Conservation (phyloP, 2,113 vertebrate species). For the Origma solitaria region DNA sequence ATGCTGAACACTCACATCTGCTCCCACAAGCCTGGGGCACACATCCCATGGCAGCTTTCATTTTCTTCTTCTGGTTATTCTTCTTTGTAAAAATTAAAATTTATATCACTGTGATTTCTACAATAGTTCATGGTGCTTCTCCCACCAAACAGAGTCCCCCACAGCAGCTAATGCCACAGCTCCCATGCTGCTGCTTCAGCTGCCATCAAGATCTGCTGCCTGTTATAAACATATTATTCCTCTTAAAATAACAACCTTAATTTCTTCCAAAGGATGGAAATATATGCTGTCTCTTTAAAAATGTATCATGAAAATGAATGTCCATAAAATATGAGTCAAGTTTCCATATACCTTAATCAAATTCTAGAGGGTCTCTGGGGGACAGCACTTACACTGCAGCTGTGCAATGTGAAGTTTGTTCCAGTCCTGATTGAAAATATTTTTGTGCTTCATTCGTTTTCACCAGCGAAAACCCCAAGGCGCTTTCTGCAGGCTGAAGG, state of each 20-base stretch:
- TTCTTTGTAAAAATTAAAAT: neutral
- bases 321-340: constrained; percentile 44
- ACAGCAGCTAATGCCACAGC: neutral
- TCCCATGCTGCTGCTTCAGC: neutral
- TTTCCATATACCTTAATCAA: constrained; percentile 42
- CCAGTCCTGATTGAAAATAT: constrained; percentile 46
- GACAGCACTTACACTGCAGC: constrained; percentile 14
- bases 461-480: constrained; percentile 11
- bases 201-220: neutral
- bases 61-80: neutral
- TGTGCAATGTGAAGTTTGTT: constrained; percentile 45
- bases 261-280: constrained; percentile 33
- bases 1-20: neutral
- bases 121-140: neutral
- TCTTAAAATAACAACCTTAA: constrained; percentile 10
- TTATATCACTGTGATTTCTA: neutral
- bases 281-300: constrained; percentile 41
- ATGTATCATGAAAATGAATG: constrained; percentile 38
- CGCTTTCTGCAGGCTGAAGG: constrained; percentile 29
- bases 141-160: neutral
- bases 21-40: neutral
- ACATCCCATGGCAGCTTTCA: neutral
- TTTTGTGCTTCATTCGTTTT: constrained; percentile 50
- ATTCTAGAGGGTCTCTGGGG: constrained; percentile 37
- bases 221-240: neutral